Conservation (phyloP, 2,797 vertebrate genomes). For the Phoeniculus purpureus region DNA sequence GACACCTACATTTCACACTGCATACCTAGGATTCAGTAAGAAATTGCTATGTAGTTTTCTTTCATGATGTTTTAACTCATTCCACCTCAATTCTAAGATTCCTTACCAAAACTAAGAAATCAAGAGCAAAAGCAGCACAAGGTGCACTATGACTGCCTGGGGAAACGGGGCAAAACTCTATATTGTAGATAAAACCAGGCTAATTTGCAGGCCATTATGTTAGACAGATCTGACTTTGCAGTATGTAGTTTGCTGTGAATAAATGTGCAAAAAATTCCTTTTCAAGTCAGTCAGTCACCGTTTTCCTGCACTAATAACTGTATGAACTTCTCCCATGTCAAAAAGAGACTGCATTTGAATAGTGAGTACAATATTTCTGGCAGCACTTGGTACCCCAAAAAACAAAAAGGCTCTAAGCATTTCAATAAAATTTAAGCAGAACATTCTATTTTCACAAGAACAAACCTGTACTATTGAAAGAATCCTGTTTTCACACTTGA, state of each 20-base stretch:
- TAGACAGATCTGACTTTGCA: neutral
- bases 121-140: neutral
- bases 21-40: neutral
- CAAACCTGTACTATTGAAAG: neutral
- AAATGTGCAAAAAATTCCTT: neutral
- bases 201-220: neutral
- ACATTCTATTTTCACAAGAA: neutral
- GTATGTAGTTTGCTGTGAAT: neutral
- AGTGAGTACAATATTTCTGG: neutral
- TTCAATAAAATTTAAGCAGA: neutral
- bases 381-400: neutral
- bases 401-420: neutral
- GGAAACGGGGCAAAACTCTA: neutral
- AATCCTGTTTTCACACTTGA: neutral
- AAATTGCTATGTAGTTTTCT: neutral
- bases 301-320: neutral
- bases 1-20: neutral
- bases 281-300: neutral
- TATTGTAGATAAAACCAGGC: neutral
- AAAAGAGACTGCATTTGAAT: neutral
- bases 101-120: neutral
- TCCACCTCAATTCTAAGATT: neutral
- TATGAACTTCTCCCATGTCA: neutral
- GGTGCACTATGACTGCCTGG: neutral
- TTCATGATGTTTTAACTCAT: neutral